phyloP scores from a whole-genome alignment of 2,888 invertebrate species.

The Sphinx pinastri region DNA sequence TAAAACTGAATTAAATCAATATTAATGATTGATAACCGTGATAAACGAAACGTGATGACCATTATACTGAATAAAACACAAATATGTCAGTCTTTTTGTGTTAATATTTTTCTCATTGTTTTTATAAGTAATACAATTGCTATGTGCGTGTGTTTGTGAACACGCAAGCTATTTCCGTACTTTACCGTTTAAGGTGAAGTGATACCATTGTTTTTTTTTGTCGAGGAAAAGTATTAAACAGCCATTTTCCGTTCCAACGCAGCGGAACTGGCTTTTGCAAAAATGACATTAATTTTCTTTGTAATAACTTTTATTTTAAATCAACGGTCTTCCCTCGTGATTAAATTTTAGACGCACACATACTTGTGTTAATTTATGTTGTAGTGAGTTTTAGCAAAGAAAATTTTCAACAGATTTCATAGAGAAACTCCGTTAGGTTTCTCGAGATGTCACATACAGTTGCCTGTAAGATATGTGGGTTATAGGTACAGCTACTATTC shows the following conservation, averaged over 20 bases:
- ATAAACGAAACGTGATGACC: constrained; percentile 31
- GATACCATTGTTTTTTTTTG: constrained; percentile 14
- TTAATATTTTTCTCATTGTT: constrained; percentile 1
- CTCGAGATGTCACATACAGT: no score
- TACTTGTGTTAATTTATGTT: no score
- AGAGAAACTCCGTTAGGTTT: no score
- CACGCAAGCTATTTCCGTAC: constrained; percentile 15
- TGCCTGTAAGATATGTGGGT: no score
- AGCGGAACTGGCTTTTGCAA: not conserved
- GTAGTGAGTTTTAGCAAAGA: no score
- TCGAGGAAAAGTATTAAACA: not conserved
- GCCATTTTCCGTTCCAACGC: not conserved
- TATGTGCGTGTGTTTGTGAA: not conserved
- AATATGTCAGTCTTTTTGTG: constrained; percentile 30
- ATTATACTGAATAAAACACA: constrained; percentile 31
- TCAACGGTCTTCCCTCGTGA: no score
- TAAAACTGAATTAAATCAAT: not conserved
- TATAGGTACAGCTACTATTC: no score
- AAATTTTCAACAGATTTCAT: no score
- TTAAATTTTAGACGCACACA: no score
- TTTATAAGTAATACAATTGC: not conserved
- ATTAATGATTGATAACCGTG: constrained; percentile 24
- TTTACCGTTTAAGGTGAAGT: not conserved
- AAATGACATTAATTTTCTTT: no score
- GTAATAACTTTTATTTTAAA: no score